A percentile compares a stretch with the other conserved stretches of the same genome.
phyloP scores from a whole-genome alignment of 2,797 vertebrate genomes.

The Peromyscus melanophrys region DNA sequence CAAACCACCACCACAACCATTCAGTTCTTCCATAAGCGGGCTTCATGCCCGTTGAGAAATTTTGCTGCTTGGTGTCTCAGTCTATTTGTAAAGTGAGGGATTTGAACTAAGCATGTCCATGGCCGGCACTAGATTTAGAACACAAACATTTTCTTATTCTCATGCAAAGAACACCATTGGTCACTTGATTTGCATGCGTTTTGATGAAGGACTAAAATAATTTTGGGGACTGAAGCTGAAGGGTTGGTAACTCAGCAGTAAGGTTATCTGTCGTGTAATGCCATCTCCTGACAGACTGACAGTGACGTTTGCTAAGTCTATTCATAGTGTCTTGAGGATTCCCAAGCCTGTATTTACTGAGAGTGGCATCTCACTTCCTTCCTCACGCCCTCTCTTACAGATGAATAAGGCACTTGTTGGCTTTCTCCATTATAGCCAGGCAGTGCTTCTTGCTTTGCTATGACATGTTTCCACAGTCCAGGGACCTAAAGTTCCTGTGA shows the following conservation, averaged over 20 bases:
- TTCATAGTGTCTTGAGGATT: not conserved
- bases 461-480: conserved; percentile 1
- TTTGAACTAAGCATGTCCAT: not conserved
- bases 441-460: not conserved
- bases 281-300: not conserved
- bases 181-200: not conserved
- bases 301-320: not conserved
- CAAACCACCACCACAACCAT: too few species aligned
- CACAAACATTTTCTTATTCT: not conserved
- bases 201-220: conserved; percentile 15
- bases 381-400: not conserved
- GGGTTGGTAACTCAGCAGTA: not conserved
- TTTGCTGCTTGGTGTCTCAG: not conserved
- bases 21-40: not conserved
- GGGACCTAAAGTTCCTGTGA: not conserved
- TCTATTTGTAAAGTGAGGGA: not conserved
- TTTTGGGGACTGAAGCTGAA: not conserved
- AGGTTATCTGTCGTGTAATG: not conserved
- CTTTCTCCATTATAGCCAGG: conserved; percentile 27
- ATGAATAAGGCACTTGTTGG: not conserved
- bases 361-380: conserved; percentile 15
- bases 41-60: not conserved
- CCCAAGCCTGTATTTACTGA: not conserved
- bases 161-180: not conserved
- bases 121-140: not conserved